phyloP scores from a whole-genome alignment of 2,888 invertebrate genomes.

The Caenorhabditis uteleia region DNA sequence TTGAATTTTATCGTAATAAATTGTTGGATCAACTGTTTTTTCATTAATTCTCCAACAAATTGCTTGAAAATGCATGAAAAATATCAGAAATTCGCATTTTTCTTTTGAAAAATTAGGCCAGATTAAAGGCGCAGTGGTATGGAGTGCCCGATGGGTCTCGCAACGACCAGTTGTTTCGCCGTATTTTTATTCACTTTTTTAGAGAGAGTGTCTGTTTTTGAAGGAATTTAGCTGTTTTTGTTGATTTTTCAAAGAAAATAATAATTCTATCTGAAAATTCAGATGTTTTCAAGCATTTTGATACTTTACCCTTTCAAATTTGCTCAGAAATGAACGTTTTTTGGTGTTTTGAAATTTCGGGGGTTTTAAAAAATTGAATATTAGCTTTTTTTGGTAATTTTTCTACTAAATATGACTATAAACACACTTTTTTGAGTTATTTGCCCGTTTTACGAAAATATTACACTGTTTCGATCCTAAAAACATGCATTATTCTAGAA shows the following conservation, averaged over 20 bases:
- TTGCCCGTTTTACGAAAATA: too few species aligned
- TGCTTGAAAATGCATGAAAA: background rate
- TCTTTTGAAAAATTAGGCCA: too few species aligned
- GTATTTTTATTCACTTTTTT: constrained; percentile 15
- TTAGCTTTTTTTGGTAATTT: background rate
- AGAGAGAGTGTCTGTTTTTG: too few species aligned
- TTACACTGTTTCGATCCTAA: too few species aligned
- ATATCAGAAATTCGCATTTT: background rate
- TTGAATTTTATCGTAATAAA: background rate
- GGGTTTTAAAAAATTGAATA: constrained; percentile 2
- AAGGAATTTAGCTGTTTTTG: too few species aligned
- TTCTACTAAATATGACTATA: background rate
- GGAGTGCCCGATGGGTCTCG: constrained; percentile 6
- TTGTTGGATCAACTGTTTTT: background rate
- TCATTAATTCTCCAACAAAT: too few species aligned
- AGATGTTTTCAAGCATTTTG: background rate
- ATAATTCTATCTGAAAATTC: background rate
- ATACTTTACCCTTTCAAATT: background rate
- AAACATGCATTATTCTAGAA: too few species aligned
- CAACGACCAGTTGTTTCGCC: constrained; percentile 5
- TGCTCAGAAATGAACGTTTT: background rate
- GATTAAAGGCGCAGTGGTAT: constrained; percentile 26
- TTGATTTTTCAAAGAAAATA: too few species aligned
- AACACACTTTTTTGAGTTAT: too few species aligned
- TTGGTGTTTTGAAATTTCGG: background rate